Base-by-base conservation (phyloP, 2,113 vertebrate genomes). In the Megatriorchis doriae region DNA sequence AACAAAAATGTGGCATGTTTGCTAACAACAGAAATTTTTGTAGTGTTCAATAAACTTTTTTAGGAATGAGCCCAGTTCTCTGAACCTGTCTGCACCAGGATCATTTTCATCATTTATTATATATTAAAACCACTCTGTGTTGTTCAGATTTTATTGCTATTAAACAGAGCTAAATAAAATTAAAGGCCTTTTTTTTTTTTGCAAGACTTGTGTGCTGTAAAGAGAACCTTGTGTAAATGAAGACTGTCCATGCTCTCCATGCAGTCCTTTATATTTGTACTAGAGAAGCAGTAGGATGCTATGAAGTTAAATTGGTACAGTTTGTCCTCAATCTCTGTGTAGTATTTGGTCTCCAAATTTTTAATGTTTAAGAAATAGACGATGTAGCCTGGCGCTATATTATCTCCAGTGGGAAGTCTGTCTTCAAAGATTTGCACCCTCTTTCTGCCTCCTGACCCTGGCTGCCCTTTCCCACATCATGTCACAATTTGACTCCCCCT, bases 361-460 rank as follows among this genome's bases (percentile, higher is more conserved):
- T 50, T 50, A 25, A 25, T 50, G 22, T 50, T 50, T 50, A 50
- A 32, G 23, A 65, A 87, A 81, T 17, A 63, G 8, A 81, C 5
- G 7, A 52, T 2, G 0, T 19, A 83, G 53, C 12, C 80, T 48
- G 1, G 4, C 32, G 27, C 9, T 74, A 0, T 45, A 5, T 52
- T 67, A n/a, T 38, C 6, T 78, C 26, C 58, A 87, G 27, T 43
- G 47, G 32, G 17, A 73, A 71, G 4, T 26, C 47, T 42, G 7
- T 67, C 56, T 62, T 81, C 42, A 87, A 72, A 87, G 16, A 7
- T 50, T 74, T 50, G 21, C 32, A 63, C 18, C 5, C 40, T 50
- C 36, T 74, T 89, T 80, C 34, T 89, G 59, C 45, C 61, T 88
- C 34, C 42, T 79, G 65, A 71, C 36, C 59, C 22, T 58, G 34